Base-by-base conservation (phyloP, 92 coral and sea anemone species). In the Palythoa heliodiscus region DNA sequence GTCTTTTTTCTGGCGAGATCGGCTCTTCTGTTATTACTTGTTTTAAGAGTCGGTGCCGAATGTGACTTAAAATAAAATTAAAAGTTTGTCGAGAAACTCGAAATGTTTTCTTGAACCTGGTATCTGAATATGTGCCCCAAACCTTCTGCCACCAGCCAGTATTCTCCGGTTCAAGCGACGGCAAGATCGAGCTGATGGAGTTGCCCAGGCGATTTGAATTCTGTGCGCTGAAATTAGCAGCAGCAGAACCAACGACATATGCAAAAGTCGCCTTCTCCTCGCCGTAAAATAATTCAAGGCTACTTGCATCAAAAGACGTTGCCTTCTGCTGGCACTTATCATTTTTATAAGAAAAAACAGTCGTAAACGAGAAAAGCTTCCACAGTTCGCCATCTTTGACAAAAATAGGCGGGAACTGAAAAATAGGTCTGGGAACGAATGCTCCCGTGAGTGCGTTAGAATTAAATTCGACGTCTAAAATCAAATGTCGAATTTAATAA, bases 21-120 rank as follows among this genome's bases (percentile, higher is more conserved):
- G 93, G 91, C 15, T 91, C 85, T 38, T 83, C 91, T 38, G 86
- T 85, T 53, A 89, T 68, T n/a, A 82, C 77, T 84, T 88, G 91
- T 69, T 68, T 76, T 70, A 84, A 74, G 24, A 84, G 74, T 53
- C 22, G 53, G 85, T 83, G 84, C 70, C 88, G 54, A 85, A 85
- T 54, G 54, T 70, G 86, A 78, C 72, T 84, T 84, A 85, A 89
- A 89, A 89, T 78, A 85, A 64, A 89, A 55, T 71, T 53, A 75
- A 89, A 89, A 47, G 89, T 86, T 20, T 69, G 60, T 38, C 87
- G 70, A 19, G 84, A 76, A 47, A 78, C 86, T n/a, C 83, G 83
- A 38, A 78, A 60, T 16, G 89, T 89, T 64, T 63, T 63, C 22
- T 63, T 63, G 24, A 89, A 89, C 68, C 92, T 68, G 19, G 15